These are phyloP conservation scores for Burhinus bistriatus DNA, from an alignment of 2,113 vertebrate genomes.

Conservation along the genomic window DNA sequence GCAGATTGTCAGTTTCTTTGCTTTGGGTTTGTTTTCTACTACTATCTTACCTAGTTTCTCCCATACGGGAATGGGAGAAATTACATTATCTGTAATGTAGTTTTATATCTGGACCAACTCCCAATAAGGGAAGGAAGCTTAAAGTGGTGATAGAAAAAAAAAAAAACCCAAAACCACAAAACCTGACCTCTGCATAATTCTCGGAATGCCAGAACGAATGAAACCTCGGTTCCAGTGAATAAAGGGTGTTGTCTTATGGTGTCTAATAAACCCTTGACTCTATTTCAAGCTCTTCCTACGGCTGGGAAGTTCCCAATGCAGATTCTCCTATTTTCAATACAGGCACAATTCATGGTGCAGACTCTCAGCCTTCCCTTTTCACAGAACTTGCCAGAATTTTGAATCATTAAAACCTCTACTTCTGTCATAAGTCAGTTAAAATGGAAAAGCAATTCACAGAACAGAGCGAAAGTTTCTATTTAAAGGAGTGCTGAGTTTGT, in stretches of 20 bases:
- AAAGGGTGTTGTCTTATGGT: background rate
- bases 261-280: background rate
- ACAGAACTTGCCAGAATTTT: background rate
- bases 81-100: background rate
- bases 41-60: background rate
- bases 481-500: background rate
- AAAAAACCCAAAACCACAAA: background rate
- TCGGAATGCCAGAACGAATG: background rate
- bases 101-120: background rate
- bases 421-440: background rate
- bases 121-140: background rate
- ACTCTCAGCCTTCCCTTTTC: background rate
- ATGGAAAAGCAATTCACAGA: background rate
- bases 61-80: background rate
- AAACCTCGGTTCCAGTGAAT: background rate
- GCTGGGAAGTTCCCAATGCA: background rate
- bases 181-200: background rate
- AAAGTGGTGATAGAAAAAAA: background rate
- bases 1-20: background rate
- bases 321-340: background rate
- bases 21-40: background rate
- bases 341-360: background rate
- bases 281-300: background rate
- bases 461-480: background rate
- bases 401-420: background rate